Percentiles rank a stretch among this genome's conserved stretches.
Evolutionary conservation across 2,888 invertebrate species (phyloP).

Genomic region (Cosmopolites sordidus): DNA sequence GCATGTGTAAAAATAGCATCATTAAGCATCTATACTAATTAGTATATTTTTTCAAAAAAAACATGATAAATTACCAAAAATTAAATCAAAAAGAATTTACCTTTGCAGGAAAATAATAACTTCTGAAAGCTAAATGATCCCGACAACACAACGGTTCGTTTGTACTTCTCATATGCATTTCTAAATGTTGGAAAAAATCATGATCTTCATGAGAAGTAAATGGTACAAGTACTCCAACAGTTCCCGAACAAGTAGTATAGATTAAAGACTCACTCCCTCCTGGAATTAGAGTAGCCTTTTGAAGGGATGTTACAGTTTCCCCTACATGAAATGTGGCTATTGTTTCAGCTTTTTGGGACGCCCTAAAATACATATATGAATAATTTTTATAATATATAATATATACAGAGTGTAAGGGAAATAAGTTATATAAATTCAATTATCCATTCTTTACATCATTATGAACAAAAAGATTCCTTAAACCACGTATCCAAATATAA

Average conservation of each 20-base stretch:
- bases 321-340: conserved; percentile 93
- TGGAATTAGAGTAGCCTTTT: conserved; percentile 87
- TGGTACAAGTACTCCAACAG: conserved; percentile 88
- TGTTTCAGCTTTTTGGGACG: conserved; percentile 95
- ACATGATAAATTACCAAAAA: neutral
- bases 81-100: conserved; percentile 48
- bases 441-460: too few relatives aligned
- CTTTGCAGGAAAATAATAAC: conserved; percentile 96
- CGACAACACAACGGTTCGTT: conserved; percentile 94
- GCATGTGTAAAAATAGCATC: conserved; percentile 38
- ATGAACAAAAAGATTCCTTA: too few relatives aligned
- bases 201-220: conserved; percentile 96
- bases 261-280: conserved; percentile 96
- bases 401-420: too few relatives aligned
- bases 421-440: too few relatives aligned
- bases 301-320: conserved; percentile 92
- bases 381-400: too few relatives aligned
- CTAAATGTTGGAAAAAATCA: conserved; percentile 98
- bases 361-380: conserved; percentile 55
- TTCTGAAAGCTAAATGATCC: conserved; percentile 95
- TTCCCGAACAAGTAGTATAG: conserved; percentile 92
- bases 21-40: conserved; percentile 10
- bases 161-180: conserved; percentile 99
- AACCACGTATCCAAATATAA: too few relatives aligned
- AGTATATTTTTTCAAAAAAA: neutral